These are phyloP conservation scores for Miltochrista miniata DNA, from an alignment of 2,888 invertebrate species.

Conservation along the genomic window DNA sequence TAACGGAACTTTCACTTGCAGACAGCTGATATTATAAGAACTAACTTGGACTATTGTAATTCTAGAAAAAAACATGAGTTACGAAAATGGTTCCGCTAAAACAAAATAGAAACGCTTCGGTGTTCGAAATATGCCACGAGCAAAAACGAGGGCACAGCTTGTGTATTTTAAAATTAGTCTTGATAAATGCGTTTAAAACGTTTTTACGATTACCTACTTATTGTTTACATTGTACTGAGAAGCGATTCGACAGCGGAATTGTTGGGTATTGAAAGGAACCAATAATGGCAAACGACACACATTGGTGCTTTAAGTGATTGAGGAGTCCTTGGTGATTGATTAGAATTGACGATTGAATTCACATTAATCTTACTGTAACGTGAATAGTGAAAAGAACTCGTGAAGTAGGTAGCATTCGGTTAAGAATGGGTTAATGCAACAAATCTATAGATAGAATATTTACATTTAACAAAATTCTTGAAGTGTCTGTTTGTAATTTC, in stretches of 20 bases:
- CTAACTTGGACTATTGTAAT: no score
- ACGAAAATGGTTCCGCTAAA: no score
- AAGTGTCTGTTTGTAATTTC: no score
- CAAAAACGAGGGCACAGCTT: no score
- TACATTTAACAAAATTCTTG: no score
- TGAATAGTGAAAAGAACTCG: not conserved
- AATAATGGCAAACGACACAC: not conserved
- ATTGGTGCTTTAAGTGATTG: conserved; percentile 2
- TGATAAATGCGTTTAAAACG: not conserved
- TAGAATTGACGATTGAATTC: conserved; percentile 3
- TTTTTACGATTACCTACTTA: not conserved
- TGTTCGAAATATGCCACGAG: no score
- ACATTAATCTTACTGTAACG: not conserved
- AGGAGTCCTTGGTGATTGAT: conserved; percentile 3
- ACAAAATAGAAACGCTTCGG: no score
- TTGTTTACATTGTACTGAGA: not conserved
- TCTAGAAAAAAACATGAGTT: no score
- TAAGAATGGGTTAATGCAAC: not conserved
- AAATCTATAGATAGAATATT: no score
- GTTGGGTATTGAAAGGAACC: not conserved
- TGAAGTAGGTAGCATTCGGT: not conserved
- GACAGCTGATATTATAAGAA: no score
- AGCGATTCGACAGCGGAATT: conserved; percentile 4
- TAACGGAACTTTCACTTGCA: no score
- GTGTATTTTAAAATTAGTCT: not conserved